Evolutionary conservation across 2,797 vertebrate genomes (phyloP).

Genomic region (Ara ararauna): DNA sequence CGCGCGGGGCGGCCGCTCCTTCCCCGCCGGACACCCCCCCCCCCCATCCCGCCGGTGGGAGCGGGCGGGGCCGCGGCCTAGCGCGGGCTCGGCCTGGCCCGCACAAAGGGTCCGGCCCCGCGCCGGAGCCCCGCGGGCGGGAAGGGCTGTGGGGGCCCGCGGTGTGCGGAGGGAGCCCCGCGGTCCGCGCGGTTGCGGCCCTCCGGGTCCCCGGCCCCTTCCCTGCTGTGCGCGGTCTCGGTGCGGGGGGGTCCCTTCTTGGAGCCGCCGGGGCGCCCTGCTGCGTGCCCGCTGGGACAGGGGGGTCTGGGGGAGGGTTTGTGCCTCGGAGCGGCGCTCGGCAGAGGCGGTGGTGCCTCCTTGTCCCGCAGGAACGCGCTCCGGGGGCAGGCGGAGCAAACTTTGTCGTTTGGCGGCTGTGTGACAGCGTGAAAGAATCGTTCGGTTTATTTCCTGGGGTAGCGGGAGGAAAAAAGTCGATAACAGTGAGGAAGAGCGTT

Average conservation of each 20-base stretch:
- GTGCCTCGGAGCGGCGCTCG: background rate
- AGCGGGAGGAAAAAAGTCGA: rapidly evolving
- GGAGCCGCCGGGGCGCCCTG: background rate
- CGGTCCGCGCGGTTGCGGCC: background rate
- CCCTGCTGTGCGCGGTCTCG: no score
- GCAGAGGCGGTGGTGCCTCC: background rate
- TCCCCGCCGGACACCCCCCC: background rate
- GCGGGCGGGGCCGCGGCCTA: slow-evolving; percentile 40
- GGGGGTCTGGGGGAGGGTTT: background rate
- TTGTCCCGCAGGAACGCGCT: background rate
- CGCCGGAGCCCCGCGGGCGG: background rate
- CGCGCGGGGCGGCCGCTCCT: background rate
- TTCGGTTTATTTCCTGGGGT: background rate
- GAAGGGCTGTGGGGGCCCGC: background rate
- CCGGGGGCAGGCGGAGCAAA: background rate
- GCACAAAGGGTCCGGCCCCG: slow-evolving; percentile 45
- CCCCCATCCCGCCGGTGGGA: background rate
- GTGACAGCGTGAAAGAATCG: rapidly evolving
- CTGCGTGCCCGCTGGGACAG: background rate
- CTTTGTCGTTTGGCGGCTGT: background rate
- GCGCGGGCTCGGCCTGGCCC: background rate
- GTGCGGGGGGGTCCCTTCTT: background rate
- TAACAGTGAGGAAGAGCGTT: no score
- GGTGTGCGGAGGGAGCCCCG: background rate
- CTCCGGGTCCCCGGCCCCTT: background rate